A percentile compares a stretch with the other conserved stretches of the same genome.
Conservation (phyloP, 2,888 invertebrate species). For the Syritta pipiens region DNA sequence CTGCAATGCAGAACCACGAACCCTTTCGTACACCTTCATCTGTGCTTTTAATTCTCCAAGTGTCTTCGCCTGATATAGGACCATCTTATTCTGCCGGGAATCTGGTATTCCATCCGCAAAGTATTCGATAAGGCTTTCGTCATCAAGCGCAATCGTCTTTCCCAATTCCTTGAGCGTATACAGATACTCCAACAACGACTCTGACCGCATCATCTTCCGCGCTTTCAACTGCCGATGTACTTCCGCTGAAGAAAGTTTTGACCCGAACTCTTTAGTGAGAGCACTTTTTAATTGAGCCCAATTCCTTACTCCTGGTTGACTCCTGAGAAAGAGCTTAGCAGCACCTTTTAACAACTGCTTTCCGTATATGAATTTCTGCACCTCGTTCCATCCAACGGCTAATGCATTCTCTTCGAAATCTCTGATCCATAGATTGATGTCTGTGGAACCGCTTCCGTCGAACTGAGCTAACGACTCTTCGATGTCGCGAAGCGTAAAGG, state of each 20-base stretch:
- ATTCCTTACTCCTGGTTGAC: not conserved
- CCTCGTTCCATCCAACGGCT: constrained; percentile 39
- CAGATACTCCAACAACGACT: constrained; percentile 32
- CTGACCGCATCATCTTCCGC: not conserved
- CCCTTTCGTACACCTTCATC: constrained; percentile 35
- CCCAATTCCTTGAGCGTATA: constrained; percentile 48
- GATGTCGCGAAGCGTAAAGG: constrained; percentile 49
- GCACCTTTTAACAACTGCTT: too few species aligned
- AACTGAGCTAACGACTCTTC: constrained; percentile 43
- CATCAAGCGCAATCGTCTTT: constrained; percentile 48
- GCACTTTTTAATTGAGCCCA: not conserved
- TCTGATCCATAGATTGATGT: constrained; percentile 43
- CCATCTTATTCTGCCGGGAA: constrained; percentile 18
- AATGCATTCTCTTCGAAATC: constrained; percentile 51
- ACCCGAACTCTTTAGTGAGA: not conserved
- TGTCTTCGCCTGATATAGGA: constrained; percentile 37
- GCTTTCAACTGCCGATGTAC: too few species aligned
- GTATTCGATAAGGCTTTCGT: constrained; percentile 52
- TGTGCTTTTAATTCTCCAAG: constrained; percentile 32
- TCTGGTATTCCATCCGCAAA: constrained; percentile 54
- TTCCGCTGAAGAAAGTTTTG: too few species aligned
- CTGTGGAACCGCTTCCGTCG: constrained; percentile 21
- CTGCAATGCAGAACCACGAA: constrained; percentile 19
- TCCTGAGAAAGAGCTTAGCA: not conserved
- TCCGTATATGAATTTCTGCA: constrained; percentile 22